phyloP scores from a whole-genome alignment of 2,113 vertebrate species.

The Lophius piscatorius region DNA sequence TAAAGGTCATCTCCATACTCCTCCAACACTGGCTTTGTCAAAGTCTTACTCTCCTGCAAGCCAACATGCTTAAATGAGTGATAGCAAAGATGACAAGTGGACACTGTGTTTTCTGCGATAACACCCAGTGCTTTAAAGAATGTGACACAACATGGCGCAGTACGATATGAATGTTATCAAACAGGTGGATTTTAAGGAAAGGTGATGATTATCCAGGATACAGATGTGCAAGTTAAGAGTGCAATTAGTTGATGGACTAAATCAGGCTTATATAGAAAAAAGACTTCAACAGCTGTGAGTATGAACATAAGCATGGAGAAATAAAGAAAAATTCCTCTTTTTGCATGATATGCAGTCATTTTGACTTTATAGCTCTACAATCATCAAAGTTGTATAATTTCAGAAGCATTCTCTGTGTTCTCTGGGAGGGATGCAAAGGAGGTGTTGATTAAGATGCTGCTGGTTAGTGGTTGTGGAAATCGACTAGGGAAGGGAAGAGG shows the following conservation, averaged over 20 bases:
- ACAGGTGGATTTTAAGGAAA: slow-evolving; percentile 25
- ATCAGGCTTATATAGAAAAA: slow-evolving; percentile 38
- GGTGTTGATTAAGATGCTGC: slow-evolving; percentile 37
- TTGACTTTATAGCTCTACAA: no score
- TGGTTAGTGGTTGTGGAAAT: slow-evolving; percentile 55
- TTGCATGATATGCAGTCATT: no score
- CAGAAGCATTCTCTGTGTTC: slow-evolving; percentile 12
- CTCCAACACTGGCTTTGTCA: slow-evolving; percentile 58
- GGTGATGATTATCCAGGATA: slow-evolving; percentile 30
- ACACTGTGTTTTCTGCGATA: slow-evolving; percentile 24
- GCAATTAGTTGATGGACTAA: slow-evolving; percentile 49
- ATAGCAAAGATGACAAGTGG: slow-evolving; percentile 5
- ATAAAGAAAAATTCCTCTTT: neutral
- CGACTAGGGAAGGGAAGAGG: slow-evolving; percentile 26
- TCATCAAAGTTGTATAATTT: neutral
- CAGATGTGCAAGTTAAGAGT: slow-evolving; percentile 39
- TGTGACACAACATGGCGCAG: slow-evolving; percentile 8
- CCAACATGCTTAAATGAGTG: slow-evolving; percentile 41
- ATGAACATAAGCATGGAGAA: slow-evolving; percentile 7
- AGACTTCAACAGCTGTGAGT: slow-evolving; percentile 32
- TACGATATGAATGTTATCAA: slow-evolving; percentile 35
- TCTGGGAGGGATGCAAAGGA: neutral
- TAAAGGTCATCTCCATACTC: slow-evolving; percentile 60
- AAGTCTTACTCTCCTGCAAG: slow-evolving; percentile 61
- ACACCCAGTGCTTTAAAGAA: slow-evolving; percentile 10